Evolutionary conservation across 2,113 vertebrate genomes (phyloP).

Genomic region (Ictidomys tridecemlineatus): DNA sequence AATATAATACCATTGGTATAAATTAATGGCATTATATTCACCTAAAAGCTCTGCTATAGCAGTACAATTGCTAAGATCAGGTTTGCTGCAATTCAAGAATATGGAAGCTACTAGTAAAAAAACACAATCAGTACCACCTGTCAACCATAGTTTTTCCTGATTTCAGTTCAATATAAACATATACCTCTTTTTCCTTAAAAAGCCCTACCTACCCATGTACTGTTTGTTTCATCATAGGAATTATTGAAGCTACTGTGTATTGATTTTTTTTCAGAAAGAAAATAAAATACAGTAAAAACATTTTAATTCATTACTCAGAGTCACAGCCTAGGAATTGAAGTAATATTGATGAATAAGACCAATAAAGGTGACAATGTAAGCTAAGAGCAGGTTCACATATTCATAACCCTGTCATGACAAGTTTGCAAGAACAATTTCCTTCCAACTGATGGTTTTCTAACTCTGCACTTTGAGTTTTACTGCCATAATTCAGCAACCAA

Average conservation of each 20-base stretch:
- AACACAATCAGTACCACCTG: neutral
- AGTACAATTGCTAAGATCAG: neutral
- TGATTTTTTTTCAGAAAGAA: neutral
- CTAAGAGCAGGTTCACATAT: neutral
- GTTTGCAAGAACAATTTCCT: neutral
- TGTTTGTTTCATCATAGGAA: neutral
- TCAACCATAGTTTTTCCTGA: neutral
- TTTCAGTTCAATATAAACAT: constrained; percentile 33
- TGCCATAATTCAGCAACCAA: neutral
- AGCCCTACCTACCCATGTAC: neutral
- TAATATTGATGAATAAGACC: neutral
- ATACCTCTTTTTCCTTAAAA: neutral
- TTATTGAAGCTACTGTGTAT: neutral
- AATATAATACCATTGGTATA: neutral
- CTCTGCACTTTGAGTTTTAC: neutral
- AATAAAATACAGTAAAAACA: neutral
- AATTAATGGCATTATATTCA: neutral
- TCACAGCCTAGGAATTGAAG: neutral
- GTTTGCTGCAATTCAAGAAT: neutral
- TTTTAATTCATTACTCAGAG: neutral
- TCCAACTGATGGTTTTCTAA: neutral
- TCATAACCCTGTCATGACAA: neutral
- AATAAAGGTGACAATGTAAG: neutral
- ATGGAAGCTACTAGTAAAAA: neutral
- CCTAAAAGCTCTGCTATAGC: neutral